Evolutionary conservation across 2,113 vertebrate species (phyloP).

Genomic region (Pluvianellus socialis): DNA sequence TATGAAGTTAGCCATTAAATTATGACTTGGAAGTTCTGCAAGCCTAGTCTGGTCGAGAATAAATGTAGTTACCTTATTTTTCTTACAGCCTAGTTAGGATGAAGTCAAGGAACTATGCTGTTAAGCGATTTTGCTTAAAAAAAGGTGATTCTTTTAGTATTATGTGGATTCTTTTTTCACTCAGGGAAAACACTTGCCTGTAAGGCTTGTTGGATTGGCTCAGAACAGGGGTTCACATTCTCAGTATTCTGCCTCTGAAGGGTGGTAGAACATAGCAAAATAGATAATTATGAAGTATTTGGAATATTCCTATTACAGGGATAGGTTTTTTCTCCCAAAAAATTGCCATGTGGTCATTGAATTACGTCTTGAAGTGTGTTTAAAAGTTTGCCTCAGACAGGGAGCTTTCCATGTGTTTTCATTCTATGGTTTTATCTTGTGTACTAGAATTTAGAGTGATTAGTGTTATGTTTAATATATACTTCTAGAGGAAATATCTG

Average conservation of each 20-base stretch:
- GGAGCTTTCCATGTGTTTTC: background rate
- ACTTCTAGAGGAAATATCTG: background rate
- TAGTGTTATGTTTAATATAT: background rate
- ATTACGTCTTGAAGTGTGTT: background rate
- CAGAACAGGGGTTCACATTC: background rate
- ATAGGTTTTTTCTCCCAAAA: too few relatives aligned
- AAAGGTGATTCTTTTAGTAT: background rate
- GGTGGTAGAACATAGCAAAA: background rate
- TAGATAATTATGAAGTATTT: background rate
- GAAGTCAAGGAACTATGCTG: background rate
- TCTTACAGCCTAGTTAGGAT: background rate
- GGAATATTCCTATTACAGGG: background rate
- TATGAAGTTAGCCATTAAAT: background rate
- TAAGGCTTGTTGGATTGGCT: background rate
- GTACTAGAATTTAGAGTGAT: background rate
- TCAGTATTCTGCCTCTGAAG: background rate
- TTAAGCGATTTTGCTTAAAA: background rate
- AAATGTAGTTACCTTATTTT: background rate
- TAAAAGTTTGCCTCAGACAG: background rate
- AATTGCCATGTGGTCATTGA: background rate
- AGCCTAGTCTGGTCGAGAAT: background rate
- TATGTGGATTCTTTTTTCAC: background rate
- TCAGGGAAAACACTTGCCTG: background rate
- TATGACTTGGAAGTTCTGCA: background rate
- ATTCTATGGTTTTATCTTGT: background rate